These are phyloP conservation scores for Augiades crinisus DNA, from an alignment of 2,888 invertebrate genomes.

Conservation along the genomic window DNA sequence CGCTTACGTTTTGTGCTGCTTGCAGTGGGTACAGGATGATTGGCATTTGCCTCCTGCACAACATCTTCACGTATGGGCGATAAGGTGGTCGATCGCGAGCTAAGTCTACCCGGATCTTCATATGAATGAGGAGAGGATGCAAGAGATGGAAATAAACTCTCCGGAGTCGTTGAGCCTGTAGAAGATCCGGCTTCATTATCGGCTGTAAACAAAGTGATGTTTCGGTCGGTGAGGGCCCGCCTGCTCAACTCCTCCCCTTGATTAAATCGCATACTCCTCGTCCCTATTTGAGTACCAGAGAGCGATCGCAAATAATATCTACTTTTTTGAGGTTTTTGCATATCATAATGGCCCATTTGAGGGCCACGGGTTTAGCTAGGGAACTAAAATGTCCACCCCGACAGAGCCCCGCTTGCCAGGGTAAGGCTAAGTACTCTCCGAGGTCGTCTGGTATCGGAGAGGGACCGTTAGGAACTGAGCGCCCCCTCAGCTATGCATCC, in stretches of 20 bases:
- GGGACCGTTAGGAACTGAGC: constrained; percentile 4
- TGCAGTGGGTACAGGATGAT: not conserved
- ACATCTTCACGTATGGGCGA: not conserved
- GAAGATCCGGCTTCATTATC: not conserved
- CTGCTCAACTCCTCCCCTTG: not conserved
- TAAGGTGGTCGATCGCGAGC: not conserved
- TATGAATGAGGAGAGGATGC: not conserved
- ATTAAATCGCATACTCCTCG: not conserved
- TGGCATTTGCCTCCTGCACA: constrained; percentile 5
- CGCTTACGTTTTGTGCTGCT: not conserved
- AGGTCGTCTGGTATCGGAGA: not conserved
- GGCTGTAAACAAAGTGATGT: too few species aligned
- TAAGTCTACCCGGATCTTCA: not conserved
- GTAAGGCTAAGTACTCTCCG: constrained; percentile 3
- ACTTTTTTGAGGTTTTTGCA: not conserved
- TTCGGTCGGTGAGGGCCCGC: not conserved
- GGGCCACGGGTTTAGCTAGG: not conserved
- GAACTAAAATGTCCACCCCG: constrained; percentile 3
- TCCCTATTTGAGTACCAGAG: not conserved
- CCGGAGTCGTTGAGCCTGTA: not conserved
- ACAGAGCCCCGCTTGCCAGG: constrained; percentile 4
- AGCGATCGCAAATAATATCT: not conserved
- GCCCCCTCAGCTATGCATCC: too few species aligned
- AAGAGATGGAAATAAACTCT: not conserved
- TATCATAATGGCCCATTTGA: not conserved